Evolutionary conservation across 2,113 vertebrate genomes (phyloP), one percentile per base, ranked within the genome.

Genomic region (Forbesichthys papilliferus): DNA sequence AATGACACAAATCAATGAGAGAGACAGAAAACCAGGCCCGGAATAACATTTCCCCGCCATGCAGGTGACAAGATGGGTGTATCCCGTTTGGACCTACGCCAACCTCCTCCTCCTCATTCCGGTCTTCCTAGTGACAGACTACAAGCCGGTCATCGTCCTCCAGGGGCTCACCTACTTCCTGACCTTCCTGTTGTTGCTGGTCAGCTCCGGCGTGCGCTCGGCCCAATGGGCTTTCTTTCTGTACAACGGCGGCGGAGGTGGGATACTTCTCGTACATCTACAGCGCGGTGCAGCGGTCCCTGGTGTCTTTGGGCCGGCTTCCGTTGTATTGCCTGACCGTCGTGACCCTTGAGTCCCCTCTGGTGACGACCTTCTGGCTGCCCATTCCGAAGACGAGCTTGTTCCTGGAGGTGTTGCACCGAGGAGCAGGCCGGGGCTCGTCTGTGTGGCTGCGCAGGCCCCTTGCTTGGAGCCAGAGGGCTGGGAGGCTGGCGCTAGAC

Each of bases 181-280:
- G 1, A 84, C 93, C 0, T 94, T 92, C 87, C 93, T 94, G 75
- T 88, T 95, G 91, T 58, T 94, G 48, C 88, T 95, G 0, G 92
- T 94, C 0, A 91, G 93, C 56, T 80, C 92, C 47, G 93, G 92
- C 16, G 84, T 95, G 64, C 65, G 82, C 52, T 91, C 89, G 5
- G 0, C 91, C 53, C 94, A 95, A 84, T 79, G 92, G 67, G 83
- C 94, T 1, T 85, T 96, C 74, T 94, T 95, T 77, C 92, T 90
- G 75, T 95, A 94, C 1, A 94, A 94, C 20, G 0, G 95, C 94
- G 51, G 87, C 92, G 0, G 95, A 95, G 7, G 81, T 95, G 1
- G 94, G 93, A 66, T 96, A 95, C 52, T 94, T 94, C 69, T 92
- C 94, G 16, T 95, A 95, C n/a, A 94, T 95, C 75, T 96, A 95